Conservation (phyloP, 1,140 invertebrate genomes). For the Papilio glaucus region DNA sequence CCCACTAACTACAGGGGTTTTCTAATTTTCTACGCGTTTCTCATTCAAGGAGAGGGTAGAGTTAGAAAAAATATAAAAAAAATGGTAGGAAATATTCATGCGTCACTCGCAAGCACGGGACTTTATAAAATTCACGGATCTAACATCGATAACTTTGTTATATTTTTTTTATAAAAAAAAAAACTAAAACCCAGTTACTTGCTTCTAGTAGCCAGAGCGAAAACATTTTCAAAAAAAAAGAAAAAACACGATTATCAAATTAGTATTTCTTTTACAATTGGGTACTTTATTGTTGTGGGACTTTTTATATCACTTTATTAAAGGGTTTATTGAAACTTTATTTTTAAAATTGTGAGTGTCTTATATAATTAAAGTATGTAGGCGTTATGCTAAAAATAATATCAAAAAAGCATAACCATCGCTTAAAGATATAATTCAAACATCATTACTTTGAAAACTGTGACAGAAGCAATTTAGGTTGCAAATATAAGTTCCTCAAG, state of each 20-base stretch:
- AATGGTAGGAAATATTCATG: constrained; percentile 61
- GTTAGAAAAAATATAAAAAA: constrained; percentile 57
- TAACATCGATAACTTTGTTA: constrained; percentile 60
- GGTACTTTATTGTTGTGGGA: constrained; percentile 9
- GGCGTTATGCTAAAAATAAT: constrained; percentile 29
- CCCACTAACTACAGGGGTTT: constrained; percentile 69
- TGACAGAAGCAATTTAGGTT: too few species aligned
- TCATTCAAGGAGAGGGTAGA: constrained; percentile 64
- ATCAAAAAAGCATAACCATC: not conserved
- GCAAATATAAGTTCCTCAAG: too few species aligned
- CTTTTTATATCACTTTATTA: not conserved
- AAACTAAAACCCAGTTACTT: constrained; percentile 71
- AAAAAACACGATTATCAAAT: constrained; percentile 60
- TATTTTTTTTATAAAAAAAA: constrained; percentile 45
- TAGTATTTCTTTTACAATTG: constrained; percentile 54
- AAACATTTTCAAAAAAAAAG: constrained; percentile 61
- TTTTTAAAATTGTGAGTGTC: not conserved
- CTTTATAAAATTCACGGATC: constrained; percentile 50
- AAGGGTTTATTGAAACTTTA: not conserved
- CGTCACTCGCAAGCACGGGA: constrained; percentile 70
- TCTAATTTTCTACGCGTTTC: constrained; percentile 67
- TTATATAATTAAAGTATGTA: not conserved
- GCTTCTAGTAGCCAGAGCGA: constrained; percentile 83
- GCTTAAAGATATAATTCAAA: too few species aligned
- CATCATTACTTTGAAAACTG: too few species aligned